Base-by-base conservation (phyloP, 2,888 invertebrate genomes). In the Hirtodrosophila duncani region DNA sequence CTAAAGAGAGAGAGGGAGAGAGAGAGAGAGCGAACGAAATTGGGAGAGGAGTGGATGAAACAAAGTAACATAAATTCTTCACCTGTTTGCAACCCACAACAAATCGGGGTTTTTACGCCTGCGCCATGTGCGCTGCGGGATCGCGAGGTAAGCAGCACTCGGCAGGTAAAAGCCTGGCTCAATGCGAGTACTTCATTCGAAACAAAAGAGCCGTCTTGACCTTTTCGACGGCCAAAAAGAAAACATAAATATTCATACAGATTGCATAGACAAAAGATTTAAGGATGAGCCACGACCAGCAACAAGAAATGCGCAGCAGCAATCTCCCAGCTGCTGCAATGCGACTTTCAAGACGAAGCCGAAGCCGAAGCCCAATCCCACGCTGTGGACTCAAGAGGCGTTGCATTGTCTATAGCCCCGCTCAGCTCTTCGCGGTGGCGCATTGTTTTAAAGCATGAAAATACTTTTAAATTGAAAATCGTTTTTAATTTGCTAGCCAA, bases 401-500 rank as follows among this genome's bases (percentile, higher is more conserved):
- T 57, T 65, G 63, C 72, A 65, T 71, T 71, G 79, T 72, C 55
- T 56, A 33, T 33, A 29, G 16, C 26, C 45, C 36, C 31, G 38
- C n/a, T 27, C 37, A 52, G 46, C 37, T 29, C 44, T 37, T 27
- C 33, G 10, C 14, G 21, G 37, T 21, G 27, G 46, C 48, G 38
- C 49, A 61, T 56, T 58, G 63, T 61, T 56, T 52, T 36, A 18
- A 23, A 42, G 55, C 72, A 74, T 67, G 79, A 68, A 74, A 74
- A 74, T 75, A 81, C 70, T 48, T 74, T 78, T 67, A 63, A 77
- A 78, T 78, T 59, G 63, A 77, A 77, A 75, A 79, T 42, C 65
- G 51, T 65, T 72, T 57, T 52, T 49, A 45, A 45, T 26, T 38
- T 30, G 7, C 9, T 10, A 3, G 5, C 11, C 23, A 18, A 9